phyloP scores from a whole-genome alignment of 2,888 invertebrate species.

The Plagodis dolabraria region DNA sequence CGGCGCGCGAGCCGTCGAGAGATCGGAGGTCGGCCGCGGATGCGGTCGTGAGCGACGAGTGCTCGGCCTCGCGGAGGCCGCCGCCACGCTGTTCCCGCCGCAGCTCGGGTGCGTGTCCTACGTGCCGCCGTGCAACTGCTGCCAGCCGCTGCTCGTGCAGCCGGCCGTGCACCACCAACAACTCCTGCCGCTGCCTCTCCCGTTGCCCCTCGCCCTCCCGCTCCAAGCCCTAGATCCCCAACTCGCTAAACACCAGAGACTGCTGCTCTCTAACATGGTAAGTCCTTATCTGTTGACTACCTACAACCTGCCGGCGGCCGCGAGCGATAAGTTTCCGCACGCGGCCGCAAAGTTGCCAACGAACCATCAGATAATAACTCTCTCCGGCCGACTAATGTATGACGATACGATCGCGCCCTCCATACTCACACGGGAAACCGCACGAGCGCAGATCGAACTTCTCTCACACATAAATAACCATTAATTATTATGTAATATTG shows the following conservation, averaged over 20 bases:
- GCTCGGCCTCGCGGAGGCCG: constrained; percentile 83
- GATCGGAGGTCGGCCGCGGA: constrained; percentile 75
- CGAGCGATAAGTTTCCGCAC: constrained; percentile 59
- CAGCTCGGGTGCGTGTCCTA: constrained; percentile 84
- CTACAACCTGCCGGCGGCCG: constrained; percentile 40
- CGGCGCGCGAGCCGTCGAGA: constrained; percentile 74
- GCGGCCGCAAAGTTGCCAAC: constrained; percentile 62
- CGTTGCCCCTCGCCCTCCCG: constrained; percentile 77
- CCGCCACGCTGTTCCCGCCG: constrained; percentile 85
- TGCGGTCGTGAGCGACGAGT: constrained; percentile 81
- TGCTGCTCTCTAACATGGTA: constrained; percentile 85
- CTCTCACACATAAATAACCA: constrained; percentile 62
- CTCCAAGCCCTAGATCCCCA: constrained; percentile 80
- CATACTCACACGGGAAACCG: constrained; percentile 41
- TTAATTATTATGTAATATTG: constrained; percentile 60
- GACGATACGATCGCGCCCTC: constrained; percentile 59
- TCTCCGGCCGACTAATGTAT: constrained; percentile 59
- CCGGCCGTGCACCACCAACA: constrained; percentile 70
- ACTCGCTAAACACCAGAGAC: constrained; percentile 80
- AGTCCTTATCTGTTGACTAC: constrained; percentile 61
- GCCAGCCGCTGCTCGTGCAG: constrained; percentile 79
- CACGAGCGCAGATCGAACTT: constrained; percentile 49
- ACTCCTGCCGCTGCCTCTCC: constrained; percentile 76
- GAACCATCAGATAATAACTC: constrained; percentile 71
- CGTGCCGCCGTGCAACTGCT: constrained; percentile 82